These are phyloP conservation scores for Pomatostomus ruficeps DNA, from an alignment of 2,113 vertebrate genomes.

Conservation along the genomic window DNA sequence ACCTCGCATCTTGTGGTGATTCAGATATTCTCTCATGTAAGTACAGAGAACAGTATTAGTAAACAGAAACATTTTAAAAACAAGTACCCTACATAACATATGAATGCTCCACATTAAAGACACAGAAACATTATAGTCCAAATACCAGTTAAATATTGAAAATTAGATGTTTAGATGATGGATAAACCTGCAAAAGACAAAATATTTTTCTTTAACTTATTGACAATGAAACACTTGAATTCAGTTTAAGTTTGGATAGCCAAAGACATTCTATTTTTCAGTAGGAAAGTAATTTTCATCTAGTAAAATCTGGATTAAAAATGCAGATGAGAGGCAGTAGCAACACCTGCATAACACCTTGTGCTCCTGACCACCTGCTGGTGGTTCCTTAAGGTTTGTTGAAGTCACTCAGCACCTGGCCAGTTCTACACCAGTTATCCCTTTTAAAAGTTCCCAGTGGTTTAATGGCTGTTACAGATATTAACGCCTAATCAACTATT, in stretches of 20 bases:
- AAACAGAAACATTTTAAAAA: not conserved
- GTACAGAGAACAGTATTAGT: not conserved
- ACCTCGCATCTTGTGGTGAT: not conserved
- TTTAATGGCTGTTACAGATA: not conserved
- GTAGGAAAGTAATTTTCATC: not conserved
- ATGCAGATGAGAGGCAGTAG: not conserved
- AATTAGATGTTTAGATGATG: not conserved
- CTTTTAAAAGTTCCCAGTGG: not conserved
- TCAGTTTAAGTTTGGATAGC: not conserved
- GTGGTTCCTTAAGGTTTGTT: not conserved
- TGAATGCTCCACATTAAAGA: not conserved
- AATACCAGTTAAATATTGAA: not conserved
- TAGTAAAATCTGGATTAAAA: not conserved
- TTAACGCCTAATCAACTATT: not conserved
- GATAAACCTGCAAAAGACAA: not conserved
- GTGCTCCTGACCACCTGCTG: not conserved
- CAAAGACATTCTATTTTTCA: not conserved
- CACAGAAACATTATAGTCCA: not conserved
- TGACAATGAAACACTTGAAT: not conserved
- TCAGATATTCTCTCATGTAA: not conserved
- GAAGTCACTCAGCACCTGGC: not conserved
- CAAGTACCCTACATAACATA: not conserved
- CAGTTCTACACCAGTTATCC: not conserved
- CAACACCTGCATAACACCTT: not conserved
- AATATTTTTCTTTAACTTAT: not conserved